Conservation (phyloP, 1,140 invertebrate genomes). For the Drosophila serrata region DNA sequence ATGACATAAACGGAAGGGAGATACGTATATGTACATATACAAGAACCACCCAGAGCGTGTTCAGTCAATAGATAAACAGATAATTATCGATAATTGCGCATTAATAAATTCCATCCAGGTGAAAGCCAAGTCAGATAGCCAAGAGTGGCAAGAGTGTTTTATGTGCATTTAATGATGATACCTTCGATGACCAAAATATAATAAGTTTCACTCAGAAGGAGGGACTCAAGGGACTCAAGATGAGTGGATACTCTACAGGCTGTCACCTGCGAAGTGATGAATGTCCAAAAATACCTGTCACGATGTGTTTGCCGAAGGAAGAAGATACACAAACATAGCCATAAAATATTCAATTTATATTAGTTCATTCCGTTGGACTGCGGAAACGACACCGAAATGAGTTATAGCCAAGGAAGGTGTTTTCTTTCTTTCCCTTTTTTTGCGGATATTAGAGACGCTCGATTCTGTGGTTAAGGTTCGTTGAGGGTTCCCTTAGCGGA, state of each 20-base stretch:
- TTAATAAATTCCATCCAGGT: constrained; percentile 59
- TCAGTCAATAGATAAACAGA: constrained; percentile 48
- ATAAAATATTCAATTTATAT: constrained; percentile 76
- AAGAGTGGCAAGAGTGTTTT: constrained; percentile 12
- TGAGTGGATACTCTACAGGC: constrained; percentile 1
- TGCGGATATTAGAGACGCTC: constrained; percentile 15
- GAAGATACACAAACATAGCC: constrained; percentile 16
- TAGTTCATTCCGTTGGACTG: constrained; percentile 59
- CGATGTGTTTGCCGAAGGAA: constrained; percentile 24
- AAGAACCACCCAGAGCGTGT: not conserved
- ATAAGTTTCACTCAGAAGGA: not conserved
- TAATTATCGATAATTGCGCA: constrained; percentile 73
- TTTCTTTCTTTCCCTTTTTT: not conserved
- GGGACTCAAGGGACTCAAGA: not conserved
- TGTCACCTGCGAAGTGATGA: constrained; percentile 61
- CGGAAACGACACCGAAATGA: constrained; percentile 64
- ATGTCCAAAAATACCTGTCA: constrained; percentile 50
- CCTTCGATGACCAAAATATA: constrained; percentile 42
- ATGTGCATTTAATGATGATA: constrained; percentile 64
- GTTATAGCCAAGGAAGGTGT: constrained; percentile 59
- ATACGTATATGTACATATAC: not conserved
- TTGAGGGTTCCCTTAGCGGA: constrained; percentile 1
- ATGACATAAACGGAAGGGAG: not conserved
- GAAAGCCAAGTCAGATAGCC: constrained; percentile 20
- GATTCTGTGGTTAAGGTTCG: not conserved